A percentile compares a stretch with the other conserved stretches of the same genome.
These are phyloP conservation scores for Cherax quadricarinatus DNA, from an alignment of 1,140 invertebrate genomes.

Conservation along the genomic window DNA sequence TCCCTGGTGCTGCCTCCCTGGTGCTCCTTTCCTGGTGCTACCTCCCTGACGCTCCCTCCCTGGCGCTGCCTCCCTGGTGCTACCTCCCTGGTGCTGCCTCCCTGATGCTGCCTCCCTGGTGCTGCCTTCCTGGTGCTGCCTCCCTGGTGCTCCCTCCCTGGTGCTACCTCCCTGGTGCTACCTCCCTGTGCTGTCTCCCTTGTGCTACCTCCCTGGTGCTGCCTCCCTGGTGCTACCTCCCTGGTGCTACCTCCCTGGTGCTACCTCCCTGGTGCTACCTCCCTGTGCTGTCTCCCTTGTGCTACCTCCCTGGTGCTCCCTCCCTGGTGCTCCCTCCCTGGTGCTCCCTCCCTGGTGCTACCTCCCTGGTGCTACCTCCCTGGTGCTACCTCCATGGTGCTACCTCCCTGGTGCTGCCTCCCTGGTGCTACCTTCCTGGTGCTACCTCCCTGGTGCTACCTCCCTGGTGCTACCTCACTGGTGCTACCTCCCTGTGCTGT, in stretches of 20 bases:
- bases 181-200: not conserved
- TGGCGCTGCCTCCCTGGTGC: not conserved
- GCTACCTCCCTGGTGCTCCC: too few relatives aligned
- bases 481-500: not conserved
- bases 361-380: not conserved
- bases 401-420: too few relatives aligned
- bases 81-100: not conserved
- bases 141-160: not conserved
- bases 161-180: not conserved
- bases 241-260: too few relatives aligned
- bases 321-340: not conserved
- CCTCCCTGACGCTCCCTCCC: not conserved
- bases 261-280: too few relatives aligned
- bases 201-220: not conserved
- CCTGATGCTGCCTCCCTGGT: not conserved
- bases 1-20: not conserved
- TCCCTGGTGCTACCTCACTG: not conserved
- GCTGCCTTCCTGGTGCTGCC: not conserved
- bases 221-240: too few relatives aligned
- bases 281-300: not conserved
- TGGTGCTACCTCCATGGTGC: not conserved
- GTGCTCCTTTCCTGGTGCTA: not conserved
- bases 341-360: not conserved
- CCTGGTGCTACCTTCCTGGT: too few relatives aligned
- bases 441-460: too few relatives aligned